Evolutionary conservation across 53 echinoderm and acorn worm genomes (phyloP).

Genomic region (Henricia sp.): DNA sequence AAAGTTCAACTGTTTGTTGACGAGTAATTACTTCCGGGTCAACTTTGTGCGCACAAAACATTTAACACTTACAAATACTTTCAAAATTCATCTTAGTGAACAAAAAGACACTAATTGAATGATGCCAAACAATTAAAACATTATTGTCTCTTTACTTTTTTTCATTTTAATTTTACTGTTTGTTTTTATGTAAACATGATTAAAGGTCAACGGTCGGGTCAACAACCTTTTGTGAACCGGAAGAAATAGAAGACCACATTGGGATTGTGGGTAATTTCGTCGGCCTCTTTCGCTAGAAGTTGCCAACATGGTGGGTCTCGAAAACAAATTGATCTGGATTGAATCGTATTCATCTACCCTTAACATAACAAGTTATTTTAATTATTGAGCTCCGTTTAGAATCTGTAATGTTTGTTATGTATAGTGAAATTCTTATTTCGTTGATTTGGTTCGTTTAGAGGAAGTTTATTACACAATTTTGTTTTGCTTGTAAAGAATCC

Average conservation of each 20-base stretch:
- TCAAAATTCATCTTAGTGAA: too few relatives aligned
- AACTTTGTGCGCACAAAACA: too few relatives aligned
- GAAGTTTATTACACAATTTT: too few relatives aligned
- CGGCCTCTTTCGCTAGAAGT: slow-evolving; percentile 52
- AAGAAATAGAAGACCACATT: neutral
- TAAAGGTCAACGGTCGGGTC: neutral
- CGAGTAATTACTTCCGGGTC: too few relatives aligned
- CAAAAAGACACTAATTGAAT: too few relatives aligned
- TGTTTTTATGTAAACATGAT: neutral
- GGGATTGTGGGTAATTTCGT: slow-evolving; percentile 56
- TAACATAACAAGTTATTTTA: neutral
- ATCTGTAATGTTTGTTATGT: neutral
- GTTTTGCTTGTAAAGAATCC: too few relatives aligned
- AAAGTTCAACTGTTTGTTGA: neutral
- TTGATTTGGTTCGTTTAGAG: neutral
- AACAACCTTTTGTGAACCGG: neutral
- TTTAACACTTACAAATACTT: too few relatives aligned
- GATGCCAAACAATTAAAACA: too few relatives aligned
- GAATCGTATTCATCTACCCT: slow-evolving; percentile 35
- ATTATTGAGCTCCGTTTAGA: neutral
- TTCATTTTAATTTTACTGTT: neutral
- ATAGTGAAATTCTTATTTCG: slow-evolving; percentile 5
- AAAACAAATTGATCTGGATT: neutral
- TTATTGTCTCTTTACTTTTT: too few relatives aligned
- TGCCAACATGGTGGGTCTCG: slow-evolving; percentile 63